phyloP scores from a whole-genome alignment of 2,797 vertebrate species.

The Melanogrammus aeglefinus region DNA sequence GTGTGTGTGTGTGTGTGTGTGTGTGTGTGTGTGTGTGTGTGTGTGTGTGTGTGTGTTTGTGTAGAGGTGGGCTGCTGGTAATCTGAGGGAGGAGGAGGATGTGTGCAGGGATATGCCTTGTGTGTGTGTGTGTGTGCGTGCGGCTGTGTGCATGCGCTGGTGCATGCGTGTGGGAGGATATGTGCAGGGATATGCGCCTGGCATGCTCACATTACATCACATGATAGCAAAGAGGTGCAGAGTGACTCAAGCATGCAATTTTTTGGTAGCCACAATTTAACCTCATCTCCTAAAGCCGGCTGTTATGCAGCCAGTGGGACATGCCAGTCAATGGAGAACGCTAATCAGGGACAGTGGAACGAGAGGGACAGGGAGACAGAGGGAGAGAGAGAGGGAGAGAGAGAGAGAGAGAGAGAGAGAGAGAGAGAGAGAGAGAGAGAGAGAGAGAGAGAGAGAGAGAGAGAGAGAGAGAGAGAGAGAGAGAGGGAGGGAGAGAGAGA shows the following conservation, averaged over 20 bases:
- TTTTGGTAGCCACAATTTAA: constrained; percentile 76
- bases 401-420: constrained; percentile 36
- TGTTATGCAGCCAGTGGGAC: constrained; percentile 64
- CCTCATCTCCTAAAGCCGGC: constrained; percentile 69
- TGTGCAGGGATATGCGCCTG: constrained; percentile 62
- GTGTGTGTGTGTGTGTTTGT: constrained; percentile 17
- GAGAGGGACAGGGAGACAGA: constrained; percentile 5
- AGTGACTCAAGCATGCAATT: constrained; percentile 76
- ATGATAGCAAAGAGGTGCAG: constrained; percentile 66
- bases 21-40: constrained; percentile 41
- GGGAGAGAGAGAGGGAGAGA: constrained; percentile 4
- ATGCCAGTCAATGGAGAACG: constrained; percentile 70
- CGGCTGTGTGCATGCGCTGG: not conserved
- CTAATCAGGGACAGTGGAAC: constrained; percentile 61
- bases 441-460: constrained; percentile 34
- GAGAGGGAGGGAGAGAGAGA: not conserved
- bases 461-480: constrained; percentile 8
- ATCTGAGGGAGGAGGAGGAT: not conserved
- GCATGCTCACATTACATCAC: constrained; percentile 72
- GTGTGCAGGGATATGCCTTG: not conserved
- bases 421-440: not conserved
- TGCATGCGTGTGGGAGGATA: constrained; percentile 40
- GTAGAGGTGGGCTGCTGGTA: constrained; percentile 17
- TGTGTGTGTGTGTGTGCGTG: not conserved
- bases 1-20: constrained; percentile 53